Base-by-base conservation (phyloP, 1,140 invertebrate species). In the Cepaea nemoralis region DNA sequence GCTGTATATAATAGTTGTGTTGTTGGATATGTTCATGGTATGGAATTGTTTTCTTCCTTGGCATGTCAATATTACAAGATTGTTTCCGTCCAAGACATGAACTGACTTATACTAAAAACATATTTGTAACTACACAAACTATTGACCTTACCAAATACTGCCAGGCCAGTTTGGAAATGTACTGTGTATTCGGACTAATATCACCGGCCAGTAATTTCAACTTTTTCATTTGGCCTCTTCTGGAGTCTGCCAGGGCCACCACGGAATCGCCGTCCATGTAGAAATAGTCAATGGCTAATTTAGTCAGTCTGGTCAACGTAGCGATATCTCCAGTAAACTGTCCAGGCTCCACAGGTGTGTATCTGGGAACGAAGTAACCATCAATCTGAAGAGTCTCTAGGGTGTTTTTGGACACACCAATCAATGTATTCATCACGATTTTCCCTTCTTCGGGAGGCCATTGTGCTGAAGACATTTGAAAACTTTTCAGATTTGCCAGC, bases 241-340 rank as follows among this genome's bases (percentile, higher is more conserved):
- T 39, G 24, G 69, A 35, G 69, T 39, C 69, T n/a, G 69, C 69
- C 40, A 71, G 37, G 12, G 69, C 40, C 37, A 71, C 40, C 22
- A 71, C 69, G 31, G 37, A 40, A 6, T 71, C 37, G 2, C 6
- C 37, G 0, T 2, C 31, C 35, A 71, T 35, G 37, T 71, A 71
- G 37, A 71, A 71, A 22, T 71, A 71, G 69, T 71, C 69, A 45
- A 71, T 39, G 22, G 69, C 37, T 33, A 71, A 37, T 45, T 71
- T 71, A 33, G 19, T 71, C 5, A 71, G 69, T 24, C 69, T 27
- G 69, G 22, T 71, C 37, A 71, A 10, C 5, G 37, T 10, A 16
- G 22, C 37, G 37, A 71, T n/a, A 27, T 71, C 69, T 27, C 16
- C 40, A 3, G 35, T 37, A 27, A 63, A 31, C 27, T 63, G 59